These are phyloP conservation scores for Oxystoma pomonae DNA, from an alignment of 2,888 invertebrate genomes.

Conservation along the genomic window DNA sequence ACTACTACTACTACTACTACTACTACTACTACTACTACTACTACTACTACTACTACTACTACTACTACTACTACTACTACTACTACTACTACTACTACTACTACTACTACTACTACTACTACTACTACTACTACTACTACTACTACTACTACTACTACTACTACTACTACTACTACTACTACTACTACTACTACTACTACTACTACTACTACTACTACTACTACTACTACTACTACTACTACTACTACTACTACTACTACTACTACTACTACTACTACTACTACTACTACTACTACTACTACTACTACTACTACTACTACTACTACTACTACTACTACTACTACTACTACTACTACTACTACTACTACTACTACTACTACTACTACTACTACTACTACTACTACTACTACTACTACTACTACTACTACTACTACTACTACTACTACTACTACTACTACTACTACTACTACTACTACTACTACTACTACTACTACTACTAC, in stretches of 20 bases:
- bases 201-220: slow-evolving; percentile 8
- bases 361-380: slow-evolving; percentile 5
- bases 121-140: slow-evolving; percentile 8
- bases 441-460: slow-evolving; percentile 8
- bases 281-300: slow-evolving; percentile 8
- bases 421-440: slow-evolving; percentile 8
- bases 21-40: slow-evolving; percentile 5
- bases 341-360: slow-evolving; percentile 5
- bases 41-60: slow-evolving; percentile 5
- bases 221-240: slow-evolving; percentile 8
- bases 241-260: slow-evolving; percentile 8
- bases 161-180: slow-evolving; percentile 8
- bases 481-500: slow-evolving; percentile 8
- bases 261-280: slow-evolving; percentile 8
- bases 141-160: slow-evolving; percentile 8
- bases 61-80: slow-evolving; percentile 5
- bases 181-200: slow-evolving; percentile 8
- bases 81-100: neutral
- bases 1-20: slow-evolving; percentile 5
- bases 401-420: slow-evolving; percentile 8
- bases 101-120: slow-evolving; percentile 7
- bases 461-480: slow-evolving; percentile 8
- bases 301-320: slow-evolving; percentile 6
- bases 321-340: slow-evolving; percentile 5
- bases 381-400: slow-evolving; percentile 6